Evolutionary conservation across 2,113 vertebrate species (phyloP).

Genomic region (Carlito syrichta): DNA sequence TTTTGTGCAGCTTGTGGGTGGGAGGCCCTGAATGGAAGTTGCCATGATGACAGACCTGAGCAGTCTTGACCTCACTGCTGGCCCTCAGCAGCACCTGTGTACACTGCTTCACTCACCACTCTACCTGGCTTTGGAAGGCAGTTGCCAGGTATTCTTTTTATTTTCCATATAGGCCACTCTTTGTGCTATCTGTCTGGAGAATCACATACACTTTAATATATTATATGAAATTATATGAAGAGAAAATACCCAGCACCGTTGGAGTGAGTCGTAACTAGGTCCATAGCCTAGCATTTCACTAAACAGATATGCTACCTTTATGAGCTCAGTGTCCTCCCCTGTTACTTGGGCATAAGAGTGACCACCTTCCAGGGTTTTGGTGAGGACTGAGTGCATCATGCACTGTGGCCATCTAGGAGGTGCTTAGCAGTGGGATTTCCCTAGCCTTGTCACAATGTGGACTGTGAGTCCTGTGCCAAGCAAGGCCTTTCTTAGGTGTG

Average conservation of each 20-base stretch:
- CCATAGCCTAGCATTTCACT: neutral
- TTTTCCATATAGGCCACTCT: neutral
- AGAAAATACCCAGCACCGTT: neutral
- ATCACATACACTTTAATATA: neutral
- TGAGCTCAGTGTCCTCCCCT: neutral
- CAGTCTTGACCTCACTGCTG: neutral
- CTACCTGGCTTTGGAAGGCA: neutral
- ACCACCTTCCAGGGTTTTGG: neutral
- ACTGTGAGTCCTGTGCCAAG: neutral
- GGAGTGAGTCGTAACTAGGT: neutral
- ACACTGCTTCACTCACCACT: neutral
- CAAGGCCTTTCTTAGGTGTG: neutral
- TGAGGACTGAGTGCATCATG: neutral
- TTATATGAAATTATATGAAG: neutral
- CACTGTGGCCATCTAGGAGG: neutral
- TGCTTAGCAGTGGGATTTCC: neutral
- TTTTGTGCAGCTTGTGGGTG: neutral
- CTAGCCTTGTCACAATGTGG: neutral
- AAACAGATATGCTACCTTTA: neutral
- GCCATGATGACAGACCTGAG: neutral
- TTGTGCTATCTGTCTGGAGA: conserved; percentile 10
- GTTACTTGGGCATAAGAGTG: neutral
- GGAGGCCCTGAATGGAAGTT: neutral
- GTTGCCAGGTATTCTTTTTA: neutral
- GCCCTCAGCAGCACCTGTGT: neutral